Percentiles rank a stretch among this genome's conserved stretches.
These are phyloP conservation scores for Agonopterix alstromeriana DNA, from an alignment of 2,888 invertebrate species.

Conservation along the genomic window DNA sequence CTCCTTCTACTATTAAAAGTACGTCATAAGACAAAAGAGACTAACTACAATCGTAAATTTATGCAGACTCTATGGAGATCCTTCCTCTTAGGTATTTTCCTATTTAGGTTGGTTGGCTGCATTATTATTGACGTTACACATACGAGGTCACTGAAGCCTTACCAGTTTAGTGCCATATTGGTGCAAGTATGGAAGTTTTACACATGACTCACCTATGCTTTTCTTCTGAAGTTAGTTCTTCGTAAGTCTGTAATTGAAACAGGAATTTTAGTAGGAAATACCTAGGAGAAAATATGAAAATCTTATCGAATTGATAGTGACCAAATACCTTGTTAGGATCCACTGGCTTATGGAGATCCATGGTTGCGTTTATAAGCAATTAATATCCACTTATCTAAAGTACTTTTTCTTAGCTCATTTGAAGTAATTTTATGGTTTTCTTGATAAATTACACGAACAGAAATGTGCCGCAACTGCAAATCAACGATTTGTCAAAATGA, in stretches of 20 bases:
- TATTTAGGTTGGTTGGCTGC: too few species aligned
- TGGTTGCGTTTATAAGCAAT: slow-evolving; percentile 18
- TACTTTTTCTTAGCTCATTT: neutral
- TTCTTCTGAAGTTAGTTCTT: slow-evolving; percentile 85
- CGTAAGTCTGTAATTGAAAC: slow-evolving; percentile 78
- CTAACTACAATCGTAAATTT: too few species aligned
- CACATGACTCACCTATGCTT: slow-evolving; percentile 78
- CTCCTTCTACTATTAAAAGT: too few species aligned
- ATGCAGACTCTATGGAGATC: too few species aligned
- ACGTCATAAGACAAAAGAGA: too few species aligned
- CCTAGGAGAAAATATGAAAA: slow-evolving; percentile 3
- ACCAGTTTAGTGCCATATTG: neutral
- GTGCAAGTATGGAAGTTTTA: neutral
- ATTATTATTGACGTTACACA: too few species aligned
- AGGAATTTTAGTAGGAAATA: neutral
- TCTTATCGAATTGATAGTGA: slow-evolving; percentile 11
- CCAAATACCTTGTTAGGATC: slow-evolving; percentile 63
- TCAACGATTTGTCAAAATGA: slow-evolving; percentile 20
- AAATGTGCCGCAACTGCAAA: slow-evolving; percentile 8
- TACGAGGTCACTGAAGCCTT: neutral
- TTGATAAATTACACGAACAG: neutral
- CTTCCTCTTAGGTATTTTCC: too few species aligned
- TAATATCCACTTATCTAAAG: neutral
- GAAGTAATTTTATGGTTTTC: neutral
- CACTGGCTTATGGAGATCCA: slow-evolving; percentile 69